These are phyloP conservation scores for Tiaroga cobitis DNA, from an alignment of 2,797 vertebrate genomes.

Conservation along the genomic window DNA sequence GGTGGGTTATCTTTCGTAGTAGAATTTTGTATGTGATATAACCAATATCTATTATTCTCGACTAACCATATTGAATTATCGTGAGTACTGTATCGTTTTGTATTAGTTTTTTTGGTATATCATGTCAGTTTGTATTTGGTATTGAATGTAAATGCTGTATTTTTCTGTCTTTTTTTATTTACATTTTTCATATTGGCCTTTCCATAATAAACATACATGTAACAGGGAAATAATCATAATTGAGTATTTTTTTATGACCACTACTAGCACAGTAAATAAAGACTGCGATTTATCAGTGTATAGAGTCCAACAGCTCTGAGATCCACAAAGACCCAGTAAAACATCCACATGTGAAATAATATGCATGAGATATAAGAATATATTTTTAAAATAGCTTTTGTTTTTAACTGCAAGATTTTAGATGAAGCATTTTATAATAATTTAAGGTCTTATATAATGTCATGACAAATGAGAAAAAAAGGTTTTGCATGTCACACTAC, in stretches of 20 bases:
- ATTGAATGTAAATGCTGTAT: slow-evolving; percentile 67
- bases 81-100: slow-evolving; percentile 78
- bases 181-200: slow-evolving; percentile 55
- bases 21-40: slow-evolving; percentile 80
- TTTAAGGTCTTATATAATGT: neutral
- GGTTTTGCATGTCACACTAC: neutral
- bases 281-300: neutral
- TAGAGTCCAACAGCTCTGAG: neutral
- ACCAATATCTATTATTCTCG: slow-evolving; percentile 60
- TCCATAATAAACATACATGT: slow-evolving; percentile 62
- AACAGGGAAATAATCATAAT: slow-evolving; percentile 27
- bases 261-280: slow-evolving; percentile 12
- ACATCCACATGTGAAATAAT: neutral
- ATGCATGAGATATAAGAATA: neutral
- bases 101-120: slow-evolving; percentile 75
- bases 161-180: slow-evolving; percentile 51
- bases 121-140: slow-evolving; percentile 72
- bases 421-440: neutral
- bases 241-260: neutral
- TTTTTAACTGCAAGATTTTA: neutral
- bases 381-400: neutral
- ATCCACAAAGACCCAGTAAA: neutral
- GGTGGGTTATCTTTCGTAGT: slow-evolving; percentile 79
- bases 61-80: slow-evolving; percentile 75
- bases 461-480: neutral